Percentiles rank a stretch among this genome's conserved stretches.
These are phyloP conservation scores for Folsomia candida DNA, from an alignment of 2,888 invertebrate genomes.

Conservation along the genomic window DNA sequence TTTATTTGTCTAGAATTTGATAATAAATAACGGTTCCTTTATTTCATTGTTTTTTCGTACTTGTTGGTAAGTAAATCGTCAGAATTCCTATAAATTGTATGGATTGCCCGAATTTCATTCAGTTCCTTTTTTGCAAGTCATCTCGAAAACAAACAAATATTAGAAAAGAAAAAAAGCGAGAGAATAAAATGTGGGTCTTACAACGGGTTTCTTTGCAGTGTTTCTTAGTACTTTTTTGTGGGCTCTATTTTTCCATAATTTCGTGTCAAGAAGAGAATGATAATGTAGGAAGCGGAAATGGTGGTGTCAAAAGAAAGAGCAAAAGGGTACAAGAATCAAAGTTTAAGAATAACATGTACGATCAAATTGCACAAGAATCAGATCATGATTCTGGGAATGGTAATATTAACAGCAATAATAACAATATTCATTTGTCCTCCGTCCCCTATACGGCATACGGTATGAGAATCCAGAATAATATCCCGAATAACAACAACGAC, in stretches of 20 bases:
- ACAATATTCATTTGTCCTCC: no score
- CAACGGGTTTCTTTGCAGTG: no score
- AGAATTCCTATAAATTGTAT: background rate
- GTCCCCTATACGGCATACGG: background rate
- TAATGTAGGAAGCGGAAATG: background rate
- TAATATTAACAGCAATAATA: background rate
- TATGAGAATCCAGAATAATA: background rate
- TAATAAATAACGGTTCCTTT: background rate
- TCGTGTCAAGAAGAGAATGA: background rate
- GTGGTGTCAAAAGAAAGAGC: background rate
- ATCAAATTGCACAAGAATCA: background rate
- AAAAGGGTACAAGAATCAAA: background rate
- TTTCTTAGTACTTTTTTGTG: no score
- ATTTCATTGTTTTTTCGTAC: background rate
- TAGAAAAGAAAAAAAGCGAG: background rate
- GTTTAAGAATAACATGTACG: background rate
- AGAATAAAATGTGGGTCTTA: background rate
- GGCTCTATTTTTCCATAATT: background rate
- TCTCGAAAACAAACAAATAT: background rate
- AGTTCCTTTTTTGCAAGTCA: background rate
- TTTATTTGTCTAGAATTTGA: background rate
- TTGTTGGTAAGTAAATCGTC: conserved; percentile 2
- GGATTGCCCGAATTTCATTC: background rate
- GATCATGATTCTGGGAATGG: background rate
- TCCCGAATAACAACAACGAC: background rate